Conservation (phyloP, 2,113 vertebrate genomes). For the Blennius ocellaris region DNA sequence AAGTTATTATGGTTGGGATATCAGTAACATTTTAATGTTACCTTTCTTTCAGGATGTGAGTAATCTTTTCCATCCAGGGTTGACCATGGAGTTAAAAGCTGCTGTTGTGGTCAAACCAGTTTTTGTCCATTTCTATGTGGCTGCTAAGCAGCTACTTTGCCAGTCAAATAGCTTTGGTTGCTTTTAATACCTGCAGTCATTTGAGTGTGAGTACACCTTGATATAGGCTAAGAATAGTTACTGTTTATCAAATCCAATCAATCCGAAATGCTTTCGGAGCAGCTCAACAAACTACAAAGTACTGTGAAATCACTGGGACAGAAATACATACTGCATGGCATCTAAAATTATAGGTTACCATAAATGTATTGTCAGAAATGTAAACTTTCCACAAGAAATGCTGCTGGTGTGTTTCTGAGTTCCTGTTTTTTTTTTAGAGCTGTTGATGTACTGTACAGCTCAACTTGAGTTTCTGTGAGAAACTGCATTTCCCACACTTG, state of each 20-base stretch:
- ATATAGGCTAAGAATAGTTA: neutral
- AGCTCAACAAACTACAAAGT: neutral
- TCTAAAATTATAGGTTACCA: neutral
- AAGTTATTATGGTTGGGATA: neutral
- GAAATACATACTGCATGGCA: neutral
- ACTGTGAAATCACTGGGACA: neutral
- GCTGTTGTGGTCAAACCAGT: slow-evolving; percentile 22
- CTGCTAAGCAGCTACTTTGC: slow-evolving; percentile 7
- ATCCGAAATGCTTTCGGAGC: neutral
- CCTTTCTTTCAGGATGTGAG: neutral
- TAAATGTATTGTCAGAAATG: too few relatives aligned
- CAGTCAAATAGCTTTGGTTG: slow-evolving; percentile 32
- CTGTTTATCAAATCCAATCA: neutral
- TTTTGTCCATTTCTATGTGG: slow-evolving; percentile 30
- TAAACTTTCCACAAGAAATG: neutral
- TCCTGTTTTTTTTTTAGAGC: neutral
- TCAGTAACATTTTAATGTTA: neutral
- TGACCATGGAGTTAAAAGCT: neutral
- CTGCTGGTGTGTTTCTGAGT: neutral
- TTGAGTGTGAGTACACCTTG: neutral
- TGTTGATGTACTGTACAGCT: too few relatives aligned
- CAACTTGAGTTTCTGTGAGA: too few relatives aligned
- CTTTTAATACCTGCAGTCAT: neutral
- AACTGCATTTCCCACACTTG: too few relatives aligned
- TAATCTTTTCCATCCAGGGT: neutral